Percentiles rank a stretch among this genome's conserved stretches.
phyloP scores from a whole-genome alignment of 2,888 invertebrate genomes.

The Peribatodes rhomboidaria region DNA sequence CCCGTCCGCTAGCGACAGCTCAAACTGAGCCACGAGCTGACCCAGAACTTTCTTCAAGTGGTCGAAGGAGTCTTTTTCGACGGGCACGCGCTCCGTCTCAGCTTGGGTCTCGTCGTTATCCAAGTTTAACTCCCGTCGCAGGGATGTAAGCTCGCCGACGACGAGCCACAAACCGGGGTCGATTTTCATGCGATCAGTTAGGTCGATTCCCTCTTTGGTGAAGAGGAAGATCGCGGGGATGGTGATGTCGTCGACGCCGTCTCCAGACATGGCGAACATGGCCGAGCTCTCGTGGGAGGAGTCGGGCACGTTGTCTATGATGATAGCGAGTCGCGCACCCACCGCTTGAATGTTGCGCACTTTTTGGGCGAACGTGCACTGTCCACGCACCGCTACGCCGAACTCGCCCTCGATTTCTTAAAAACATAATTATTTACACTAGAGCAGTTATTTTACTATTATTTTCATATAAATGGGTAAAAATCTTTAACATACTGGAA shows the following conservation, averaged over 20 bases:
- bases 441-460: too few relatives aligned
- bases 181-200: conserved; percentile 87
- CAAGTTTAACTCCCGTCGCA: conserved; percentile 64
- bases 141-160: conserved; percentile 79
- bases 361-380: conserved; percentile 98
- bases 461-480: too few relatives aligned
- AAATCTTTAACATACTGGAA: too few relatives aligned
- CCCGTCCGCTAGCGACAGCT: conserved; percentile 65
- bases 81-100: conserved; percentile 31
- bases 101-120: conserved; percentile 57
- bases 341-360: conserved; percentile 93
- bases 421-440: too few relatives aligned
- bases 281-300: conserved; percentile 92
- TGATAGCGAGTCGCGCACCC: conserved; percentile 94
- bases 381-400: conserved; percentile 95
- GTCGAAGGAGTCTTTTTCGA: conserved; percentile 70
- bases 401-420: conserved; percentile 89
- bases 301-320: conserved; percentile 93
- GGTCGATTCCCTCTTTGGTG: conserved; percentile 89
- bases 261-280: conserved; percentile 98
- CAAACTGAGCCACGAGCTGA: conserved; percentile 75
- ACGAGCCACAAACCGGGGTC: conserved; percentile 86
- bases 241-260: conserved; percentile 93
- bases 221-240: conserved; percentile 98
- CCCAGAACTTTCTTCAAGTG: conserved; percentile 79